Base-by-base conservation (phyloP, 1,140 invertebrate genomes). In the Trichomalopsis sarcophagae region DNA sequence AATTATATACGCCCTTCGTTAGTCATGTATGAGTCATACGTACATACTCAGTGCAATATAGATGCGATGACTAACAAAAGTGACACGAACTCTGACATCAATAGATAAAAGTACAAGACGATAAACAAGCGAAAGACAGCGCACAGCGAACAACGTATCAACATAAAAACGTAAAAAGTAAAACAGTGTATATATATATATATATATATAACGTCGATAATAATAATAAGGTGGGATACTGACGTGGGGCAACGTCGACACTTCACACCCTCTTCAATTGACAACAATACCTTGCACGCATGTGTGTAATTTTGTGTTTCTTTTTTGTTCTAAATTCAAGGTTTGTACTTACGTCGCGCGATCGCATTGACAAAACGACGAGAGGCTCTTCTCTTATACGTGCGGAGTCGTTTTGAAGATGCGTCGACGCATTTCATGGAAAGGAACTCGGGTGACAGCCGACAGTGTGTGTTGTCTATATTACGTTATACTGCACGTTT, bases 311-410 rank as follows among this genome's bases (percentile, higher is more conserved):
- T 44, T 5, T 21, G 55, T 62, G 17, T 62, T 21, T 21, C 1
- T 50, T 50, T 81, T 81, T 81, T 44, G 69, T 36, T 81, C 75
- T 75, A 74, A 89, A n/a, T 81, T 62, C 55, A 62, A 62, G 55
- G 75, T 86, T 85, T 86, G 87, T 90, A 91, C 90, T 90, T 90
- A 89, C 89, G 89, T 88, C 86, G 87, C 86, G 83, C 76, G 74
- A 89, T 82, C 73, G 69, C 87, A 88, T 84, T 87, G 81, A 82
- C 87, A 84, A 87, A 87, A 88, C 86, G 87, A 89, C 87, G 84
- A 66, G 33, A 82, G 36, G 66, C 66, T 76, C 50, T 47, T 74
- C 13, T 21, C 30, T 30, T 30, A 27, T 27, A 36, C 33, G 30
- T 44, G 77, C 50, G 47, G 21, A 77, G 68, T 82, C 84, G 74